Conservation (phyloP, 2,888 invertebrate species). For the Herminia tarsipennalis region DNA sequence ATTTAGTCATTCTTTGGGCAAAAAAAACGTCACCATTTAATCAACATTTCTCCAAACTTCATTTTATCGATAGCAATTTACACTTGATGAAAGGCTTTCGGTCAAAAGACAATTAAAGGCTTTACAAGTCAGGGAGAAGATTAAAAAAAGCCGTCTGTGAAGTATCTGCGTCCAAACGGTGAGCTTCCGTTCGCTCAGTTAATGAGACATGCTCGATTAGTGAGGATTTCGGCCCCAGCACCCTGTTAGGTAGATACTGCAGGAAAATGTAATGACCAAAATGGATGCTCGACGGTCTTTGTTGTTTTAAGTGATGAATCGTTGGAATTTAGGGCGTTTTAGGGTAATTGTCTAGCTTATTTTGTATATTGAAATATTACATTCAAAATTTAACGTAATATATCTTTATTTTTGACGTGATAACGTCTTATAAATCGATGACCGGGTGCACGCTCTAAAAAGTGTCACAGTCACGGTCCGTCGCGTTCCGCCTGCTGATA, state of each 20-base stretch:
- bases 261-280: slow-evolving; percentile 17
- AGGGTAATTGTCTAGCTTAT: background rate
- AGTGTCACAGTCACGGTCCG: too few relatives aligned
- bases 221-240: slow-evolving; percentile 43
- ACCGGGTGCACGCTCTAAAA: too few relatives aligned
- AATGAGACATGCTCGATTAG: slow-evolving; percentile 62
- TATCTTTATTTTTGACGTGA: too few relatives aligned
- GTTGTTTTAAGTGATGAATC: too few relatives aligned
- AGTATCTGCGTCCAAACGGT: slow-evolving; percentile 56
- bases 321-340: background rate
- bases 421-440: too few relatives aligned
- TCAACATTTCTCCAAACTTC: background rate
- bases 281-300: background rate
- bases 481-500: too few relatives aligned
- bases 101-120: slow-evolving; percentile 20
- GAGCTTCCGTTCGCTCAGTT: slow-evolving; percentile 46
- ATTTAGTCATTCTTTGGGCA: too few relatives aligned
- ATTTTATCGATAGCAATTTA: slow-evolving; percentile 8
- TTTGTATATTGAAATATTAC: background rate
- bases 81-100: slow-evolving; percentile 14
- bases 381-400: too few relatives aligned
- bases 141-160: slow-evolving; percentile 54
- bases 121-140: slow-evolving; percentile 32
- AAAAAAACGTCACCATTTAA: background rate
- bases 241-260: slow-evolving; percentile 8